Evolutionary conservation across 30 jellyfish, hydroid and myxozoan species (phyloP).

Genomic region (Euphysa ruthae): DNA sequence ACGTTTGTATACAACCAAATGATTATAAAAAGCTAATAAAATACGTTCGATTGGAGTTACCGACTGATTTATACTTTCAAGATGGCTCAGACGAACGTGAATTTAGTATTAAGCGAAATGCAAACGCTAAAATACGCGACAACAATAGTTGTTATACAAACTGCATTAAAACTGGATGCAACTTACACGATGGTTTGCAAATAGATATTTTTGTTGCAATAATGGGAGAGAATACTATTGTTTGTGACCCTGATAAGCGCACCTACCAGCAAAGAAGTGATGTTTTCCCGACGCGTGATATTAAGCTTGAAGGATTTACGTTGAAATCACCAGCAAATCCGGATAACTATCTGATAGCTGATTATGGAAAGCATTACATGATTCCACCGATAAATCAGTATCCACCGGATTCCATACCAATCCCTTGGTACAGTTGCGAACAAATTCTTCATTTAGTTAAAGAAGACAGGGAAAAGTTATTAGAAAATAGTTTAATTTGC

Average conservation of each 20-base stretch:
- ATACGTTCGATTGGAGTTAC: constrained; percentile 50
- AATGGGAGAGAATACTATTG: background rate
- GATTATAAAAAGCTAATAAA: constrained; percentile 32
- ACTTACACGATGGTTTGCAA: constrained; percentile 71
- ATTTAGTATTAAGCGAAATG: background rate
- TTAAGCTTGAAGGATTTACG: constrained; percentile 52
- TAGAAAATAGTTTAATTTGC: no score
- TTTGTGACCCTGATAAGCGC: no score
- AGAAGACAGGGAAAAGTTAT: no score
- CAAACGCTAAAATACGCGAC: constrained; percentile 54
- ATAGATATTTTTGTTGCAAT: constrained; percentile 55
- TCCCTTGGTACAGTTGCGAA: constrained; percentile 77
- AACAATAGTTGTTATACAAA: constrained; percentile 51
- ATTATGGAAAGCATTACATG: constrained; percentile 40
- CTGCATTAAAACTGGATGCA: constrained; percentile 61
- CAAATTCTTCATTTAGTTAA: no score
- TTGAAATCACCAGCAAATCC: constrained; percentile 42
- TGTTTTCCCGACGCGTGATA: constrained; percentile 51
- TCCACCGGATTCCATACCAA: constrained; percentile 54
- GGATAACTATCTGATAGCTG: background rate
- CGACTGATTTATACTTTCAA: constrained; percentile 68
- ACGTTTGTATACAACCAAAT: constrained; percentile 34
- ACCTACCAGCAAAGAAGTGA: no score
- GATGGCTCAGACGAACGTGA: constrained; percentile 46
- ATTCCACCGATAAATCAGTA: constrained; percentile 33